Percentiles rank a stretch among this genome's conserved stretches.
These are phyloP conservation scores for Sphyrna mokarran DNA, from an alignment of 2,113 vertebrate genomes.

Conservation along the genomic window DNA sequence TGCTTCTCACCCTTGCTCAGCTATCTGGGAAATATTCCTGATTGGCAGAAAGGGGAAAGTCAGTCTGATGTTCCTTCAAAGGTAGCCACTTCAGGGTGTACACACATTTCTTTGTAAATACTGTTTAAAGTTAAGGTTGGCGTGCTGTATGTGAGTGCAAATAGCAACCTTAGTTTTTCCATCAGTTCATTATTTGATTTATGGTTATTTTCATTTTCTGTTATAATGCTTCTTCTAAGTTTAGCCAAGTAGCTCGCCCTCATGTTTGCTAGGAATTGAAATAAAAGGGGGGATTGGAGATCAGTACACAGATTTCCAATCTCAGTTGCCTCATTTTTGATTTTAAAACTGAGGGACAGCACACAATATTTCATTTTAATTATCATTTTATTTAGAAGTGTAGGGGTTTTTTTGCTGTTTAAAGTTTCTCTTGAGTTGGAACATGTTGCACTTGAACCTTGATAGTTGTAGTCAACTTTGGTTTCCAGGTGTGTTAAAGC, in stretches of 20 bases:
- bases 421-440: slow-evolving; percentile 23
- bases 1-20: background rate
- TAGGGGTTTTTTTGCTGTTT: slow-evolving; percentile 16
- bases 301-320: slow-evolving; percentile 16
- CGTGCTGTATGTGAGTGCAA: slow-evolving; percentile 28
- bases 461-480: slow-evolving; percentile 26
- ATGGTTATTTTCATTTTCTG: slow-evolving; percentile 18
- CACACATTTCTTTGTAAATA: slow-evolving; percentile 35
- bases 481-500: slow-evolving; percentile 33
- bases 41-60: background rate
- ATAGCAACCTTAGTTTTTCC: background rate
- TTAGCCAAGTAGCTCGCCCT: slow-evolving; percentile 15
- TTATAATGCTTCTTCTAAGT: slow-evolving; percentile 29
- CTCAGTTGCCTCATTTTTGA: background rate
- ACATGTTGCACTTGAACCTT: slow-evolving; percentile 35
- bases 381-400: slow-evolving; percentile 38
- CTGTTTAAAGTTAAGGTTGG: slow-evolving; percentile 19
- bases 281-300: background rate
- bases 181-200: slow-evolving; percentile 31
- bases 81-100: slow-evolving; percentile 10
- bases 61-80: slow-evolving; percentile 14
- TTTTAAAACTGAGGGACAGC: slow-evolving; percentile 18
- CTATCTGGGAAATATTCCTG: slow-evolving; percentile 31
- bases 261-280: background rate
- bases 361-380: slow-evolving; percentile 27